Percentiles rank a stretch among this genome's conserved stretches.
Conservation (phyloP, 2,888 invertebrate species). For the Emesis russula region DNA sequence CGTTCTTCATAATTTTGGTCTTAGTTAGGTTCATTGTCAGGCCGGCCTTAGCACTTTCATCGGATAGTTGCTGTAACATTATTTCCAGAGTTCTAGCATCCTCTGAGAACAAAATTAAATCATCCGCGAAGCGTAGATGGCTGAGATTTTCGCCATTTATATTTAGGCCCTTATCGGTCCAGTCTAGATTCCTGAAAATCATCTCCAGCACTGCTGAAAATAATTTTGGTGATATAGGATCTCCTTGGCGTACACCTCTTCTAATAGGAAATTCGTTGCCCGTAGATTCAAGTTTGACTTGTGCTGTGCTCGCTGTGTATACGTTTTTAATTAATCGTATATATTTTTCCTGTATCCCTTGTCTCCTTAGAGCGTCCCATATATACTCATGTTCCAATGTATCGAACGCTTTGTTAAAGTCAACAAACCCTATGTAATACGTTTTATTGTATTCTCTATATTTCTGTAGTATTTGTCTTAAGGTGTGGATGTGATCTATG, state of each 20-base stretch:
- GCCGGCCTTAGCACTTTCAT: slow-evolving; percentile 56
- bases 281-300: slow-evolving; percentile 38
- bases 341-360: slow-evolving; percentile 21
- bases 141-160: slow-evolving; percentile 53
- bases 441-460: slow-evolving; percentile 25
- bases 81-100: slow-evolving; percentile 47
- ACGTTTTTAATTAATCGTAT: slow-evolving; percentile 33
- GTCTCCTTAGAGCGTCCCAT: slow-evolving; percentile 22
- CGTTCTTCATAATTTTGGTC: slow-evolving; percentile 40
- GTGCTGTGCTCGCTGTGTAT: slow-evolving; percentile 38
- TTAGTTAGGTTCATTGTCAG: slow-evolving; percentile 67
- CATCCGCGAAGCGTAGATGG: slow-evolving; percentile 64
- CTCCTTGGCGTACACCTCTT: slow-evolving; percentile 75
- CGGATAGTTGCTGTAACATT: slow-evolving; percentile 69
- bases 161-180: slow-evolving; percentile 31
- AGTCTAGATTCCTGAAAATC: not conserved
- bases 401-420: slow-evolving; percentile 52
- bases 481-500: not conserved
- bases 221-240: slow-evolving; percentile 71
- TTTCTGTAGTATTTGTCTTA: slow-evolving; percentile 11
- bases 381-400: slow-evolving; percentile 18
- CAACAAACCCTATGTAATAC: slow-evolving; percentile 45
- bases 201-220: slow-evolving; percentile 17
- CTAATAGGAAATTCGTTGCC: slow-evolving; percentile 42
- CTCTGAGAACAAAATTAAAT: slow-evolving; percentile 69